These are phyloP conservation scores for Austrofundulus limnaeus DNA, from an alignment of 2,113 vertebrate species.

Conservation along the genomic window DNA sequence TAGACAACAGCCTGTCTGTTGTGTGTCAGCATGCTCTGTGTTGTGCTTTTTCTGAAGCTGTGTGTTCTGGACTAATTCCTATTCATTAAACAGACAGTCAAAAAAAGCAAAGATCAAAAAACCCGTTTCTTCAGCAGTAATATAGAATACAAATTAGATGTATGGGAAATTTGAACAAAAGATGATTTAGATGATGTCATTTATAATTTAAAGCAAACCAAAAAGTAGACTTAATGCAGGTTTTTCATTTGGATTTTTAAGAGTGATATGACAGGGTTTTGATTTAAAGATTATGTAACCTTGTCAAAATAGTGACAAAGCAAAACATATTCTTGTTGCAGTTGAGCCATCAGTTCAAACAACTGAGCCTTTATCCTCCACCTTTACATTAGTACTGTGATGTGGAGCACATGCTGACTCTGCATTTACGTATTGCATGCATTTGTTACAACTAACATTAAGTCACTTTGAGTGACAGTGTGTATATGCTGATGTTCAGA, in stretches of 20 bases:
- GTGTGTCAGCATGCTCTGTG: neutral
- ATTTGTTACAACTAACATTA: neutral
- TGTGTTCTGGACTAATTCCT: conserved; percentile 22
- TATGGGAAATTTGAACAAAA: neutral
- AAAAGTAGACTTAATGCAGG: neutral
- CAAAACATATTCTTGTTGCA: conserved; percentile 42
- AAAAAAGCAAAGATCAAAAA: neutral
- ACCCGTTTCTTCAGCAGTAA: conserved; percentile 17
- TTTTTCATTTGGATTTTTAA: too few species aligned
- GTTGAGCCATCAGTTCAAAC: conserved; percentile 55
- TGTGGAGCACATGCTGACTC: conserved; percentile 44
- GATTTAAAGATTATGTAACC: too few species aligned
- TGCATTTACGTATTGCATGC: conserved; percentile 25
- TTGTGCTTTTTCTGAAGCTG: too few species aligned
- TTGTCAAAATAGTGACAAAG: conserved; percentile 49
- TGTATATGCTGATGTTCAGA: conserved; percentile 1
- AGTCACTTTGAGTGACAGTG: conserved; percentile 5
- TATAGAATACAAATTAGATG: conserved; percentile 6
- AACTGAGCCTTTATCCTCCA: conserved; percentile 49
- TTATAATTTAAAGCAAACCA: neutral
- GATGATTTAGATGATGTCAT: neutral
- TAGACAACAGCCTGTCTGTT: neutral
- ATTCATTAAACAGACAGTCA: conserved; percentile 18
- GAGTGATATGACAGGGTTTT: too few species aligned
- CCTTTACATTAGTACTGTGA: conserved; percentile 60